Evolutionary conservation across 1,140 invertebrate genomes (phyloP), one percentile per base, ranked within the genome.

Genomic region (Diploscapter pachys): DNA sequence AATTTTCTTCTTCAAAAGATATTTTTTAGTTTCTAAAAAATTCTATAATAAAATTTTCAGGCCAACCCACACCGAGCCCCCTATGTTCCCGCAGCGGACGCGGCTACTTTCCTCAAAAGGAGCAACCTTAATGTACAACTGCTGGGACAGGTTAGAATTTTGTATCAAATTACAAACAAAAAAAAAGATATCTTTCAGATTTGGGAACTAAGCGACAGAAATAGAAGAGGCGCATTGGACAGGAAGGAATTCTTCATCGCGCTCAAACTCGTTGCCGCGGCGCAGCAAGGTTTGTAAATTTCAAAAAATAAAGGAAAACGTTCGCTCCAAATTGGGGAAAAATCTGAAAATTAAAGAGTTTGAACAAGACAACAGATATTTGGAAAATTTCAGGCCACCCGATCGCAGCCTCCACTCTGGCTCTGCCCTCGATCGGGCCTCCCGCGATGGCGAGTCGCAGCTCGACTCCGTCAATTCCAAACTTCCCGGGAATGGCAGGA

Each of bases 231-330:
- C 48, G 64, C 61, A 52, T 57, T 76, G 8, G 75, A 76, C 56
- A 71, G 67, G 52, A 50, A 71, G 52, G 75, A 71, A 66, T 62
- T 65, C n/a, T 76, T 72, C 53, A 73, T 76, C 50, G 75, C 75
- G 5, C 67, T 76, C 11, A 76, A 72, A 67, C 50, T 76, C 5
- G 75, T 76, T 3, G 68, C 69, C 8, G 75, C 75, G 3, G 75
- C 70, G 50, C 75, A 76, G 52, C 69, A 76, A 61, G 70, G 70
- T 76, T 61, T 2, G n/a, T 8, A 5, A n/a, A 31, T 31, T 31
- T 31, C 0, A 31, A 31, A 31, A 31, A n/a, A n/a, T n/a, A n/a
- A n/a, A n/a, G n/a, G 31, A 31, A 31, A 31, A 31, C 31, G 31
- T 31, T 31, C 31, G 31, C 1, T 31, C 31, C 31, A 31, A 31